These are phyloP conservation scores for Anoura caudifer DNA, from an alignment of 2,113 vertebrate species.

Conservation along the genomic window DNA sequence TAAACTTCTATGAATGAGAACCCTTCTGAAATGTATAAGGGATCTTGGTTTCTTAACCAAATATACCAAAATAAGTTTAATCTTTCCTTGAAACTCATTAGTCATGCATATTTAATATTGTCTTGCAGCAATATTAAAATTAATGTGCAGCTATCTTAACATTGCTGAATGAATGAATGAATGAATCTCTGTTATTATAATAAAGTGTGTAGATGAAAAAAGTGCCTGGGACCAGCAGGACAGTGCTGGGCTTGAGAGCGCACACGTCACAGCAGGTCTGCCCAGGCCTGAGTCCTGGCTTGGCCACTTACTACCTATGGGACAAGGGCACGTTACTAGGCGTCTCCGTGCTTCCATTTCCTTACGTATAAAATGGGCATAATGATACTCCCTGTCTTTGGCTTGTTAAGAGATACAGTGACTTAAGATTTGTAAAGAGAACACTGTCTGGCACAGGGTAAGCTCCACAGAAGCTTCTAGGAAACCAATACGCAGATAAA, in stretches of 20 bases:
- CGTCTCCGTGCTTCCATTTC: neutral
- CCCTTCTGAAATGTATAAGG: neutral
- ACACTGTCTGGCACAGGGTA: neutral
- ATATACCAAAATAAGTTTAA: neutral
- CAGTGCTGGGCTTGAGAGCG: neutral
- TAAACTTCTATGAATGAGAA: neutral
- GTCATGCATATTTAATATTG: neutral
- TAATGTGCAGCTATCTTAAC: neutral
- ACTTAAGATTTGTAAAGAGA: neutral
- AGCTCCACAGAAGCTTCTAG: neutral
- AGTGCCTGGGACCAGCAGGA: too few relatives aligned
- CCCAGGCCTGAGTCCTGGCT: neutral
- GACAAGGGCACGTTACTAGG: neutral
- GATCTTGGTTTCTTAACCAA: neutral
- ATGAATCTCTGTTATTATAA: neutral
- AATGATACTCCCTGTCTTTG: neutral
- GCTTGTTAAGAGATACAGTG: neutral
- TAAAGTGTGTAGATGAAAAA: neutral
- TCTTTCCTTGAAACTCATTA: slow-evolving; percentile 16
- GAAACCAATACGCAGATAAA: neutral
- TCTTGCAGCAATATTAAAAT: neutral
- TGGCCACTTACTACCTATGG: neutral
- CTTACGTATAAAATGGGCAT: neutral
- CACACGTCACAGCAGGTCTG: rapidly evolving
- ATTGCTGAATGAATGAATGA: neutral